Conservation (phyloP, 2,888 invertebrate species). For the Patella ulyssiponensis region DNA sequence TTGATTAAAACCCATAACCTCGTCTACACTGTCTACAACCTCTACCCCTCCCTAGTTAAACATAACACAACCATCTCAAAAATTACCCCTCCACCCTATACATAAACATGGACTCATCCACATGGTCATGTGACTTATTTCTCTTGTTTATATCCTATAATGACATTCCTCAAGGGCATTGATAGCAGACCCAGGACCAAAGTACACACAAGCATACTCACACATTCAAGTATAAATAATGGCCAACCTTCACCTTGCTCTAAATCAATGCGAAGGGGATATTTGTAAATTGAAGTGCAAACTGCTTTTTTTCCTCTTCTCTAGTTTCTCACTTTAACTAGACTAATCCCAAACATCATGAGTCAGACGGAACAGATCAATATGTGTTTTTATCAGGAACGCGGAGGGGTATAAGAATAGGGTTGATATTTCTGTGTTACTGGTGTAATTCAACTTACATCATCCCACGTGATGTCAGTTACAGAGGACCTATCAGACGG, state of each 20-base stretch:
- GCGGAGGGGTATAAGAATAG: too few relatives aligned
- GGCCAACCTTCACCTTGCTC: constrained; percentile 33
- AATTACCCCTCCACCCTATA: constrained; percentile 14
- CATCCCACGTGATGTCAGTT: neutral
- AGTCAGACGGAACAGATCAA: too few relatives aligned
- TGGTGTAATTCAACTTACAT: neutral
- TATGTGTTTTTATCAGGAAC: too few relatives aligned
- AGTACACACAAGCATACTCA: constrained; percentile 1
- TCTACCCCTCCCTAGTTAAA: constrained; percentile 14
- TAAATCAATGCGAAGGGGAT: too few relatives aligned
- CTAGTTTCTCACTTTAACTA: too few relatives aligned
- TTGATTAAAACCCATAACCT: neutral
- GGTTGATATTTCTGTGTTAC: neutral
- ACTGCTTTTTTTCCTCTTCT: too few relatives aligned
- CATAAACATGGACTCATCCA: constrained; percentile 12
- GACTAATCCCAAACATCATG: too few relatives aligned
- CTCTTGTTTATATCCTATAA: constrained; percentile 21
- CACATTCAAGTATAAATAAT: constrained; percentile 24
- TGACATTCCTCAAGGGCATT: constrained; percentile 27
- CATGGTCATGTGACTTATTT: constrained; percentile 8
- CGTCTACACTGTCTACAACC: neutral
- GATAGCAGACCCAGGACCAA: constrained; percentile 10
- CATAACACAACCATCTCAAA: constrained; percentile 3
- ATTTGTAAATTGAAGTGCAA: too few relatives aligned
- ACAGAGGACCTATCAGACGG: neutral